Conservation (phyloP, 2,113 vertebrate species). For the Cricetomys ansorgei region DNA sequence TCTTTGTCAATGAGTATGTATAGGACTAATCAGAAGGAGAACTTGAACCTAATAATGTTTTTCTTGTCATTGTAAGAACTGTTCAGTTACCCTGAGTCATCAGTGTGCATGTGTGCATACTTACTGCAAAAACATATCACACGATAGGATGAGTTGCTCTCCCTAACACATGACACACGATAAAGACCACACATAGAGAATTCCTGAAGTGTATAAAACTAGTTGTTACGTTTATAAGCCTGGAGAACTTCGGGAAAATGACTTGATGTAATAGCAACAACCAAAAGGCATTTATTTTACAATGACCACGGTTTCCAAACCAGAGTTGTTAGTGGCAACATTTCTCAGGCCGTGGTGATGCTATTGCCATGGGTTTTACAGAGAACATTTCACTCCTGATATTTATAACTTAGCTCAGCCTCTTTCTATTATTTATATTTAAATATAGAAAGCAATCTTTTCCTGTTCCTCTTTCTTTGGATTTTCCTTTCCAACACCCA, state of each 20-base stretch:
- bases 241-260: background rate
- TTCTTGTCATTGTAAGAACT: constrained; percentile 30
- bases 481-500: constrained; percentile 86
- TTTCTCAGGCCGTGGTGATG: constrained; percentile 74
- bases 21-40: background rate
- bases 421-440: constrained; percentile 85
- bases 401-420: constrained; percentile 84
- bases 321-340: constrained; percentile 57
- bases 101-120: background rate
- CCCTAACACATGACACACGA: background rate
- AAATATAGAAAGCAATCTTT: constrained; percentile 89
- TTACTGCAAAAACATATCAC: background rate
- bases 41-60: background rate
- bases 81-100: too few species aligned
- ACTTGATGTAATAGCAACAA: constrained; percentile 43
- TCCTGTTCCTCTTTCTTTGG: constrained; percentile 83
- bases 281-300: constrained; percentile 36
- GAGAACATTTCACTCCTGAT: constrained; percentile 84
- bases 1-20: background rate
- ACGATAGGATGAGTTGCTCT: background rate
- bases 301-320: constrained; percentile 65
- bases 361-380: constrained; percentile 74
- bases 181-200: background rate
- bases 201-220: background rate
- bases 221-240: background rate